Evolutionary conservation across 2,797 vertebrate species (phyloP).

Genomic region (Ambastaia sidthimunki): DNA sequence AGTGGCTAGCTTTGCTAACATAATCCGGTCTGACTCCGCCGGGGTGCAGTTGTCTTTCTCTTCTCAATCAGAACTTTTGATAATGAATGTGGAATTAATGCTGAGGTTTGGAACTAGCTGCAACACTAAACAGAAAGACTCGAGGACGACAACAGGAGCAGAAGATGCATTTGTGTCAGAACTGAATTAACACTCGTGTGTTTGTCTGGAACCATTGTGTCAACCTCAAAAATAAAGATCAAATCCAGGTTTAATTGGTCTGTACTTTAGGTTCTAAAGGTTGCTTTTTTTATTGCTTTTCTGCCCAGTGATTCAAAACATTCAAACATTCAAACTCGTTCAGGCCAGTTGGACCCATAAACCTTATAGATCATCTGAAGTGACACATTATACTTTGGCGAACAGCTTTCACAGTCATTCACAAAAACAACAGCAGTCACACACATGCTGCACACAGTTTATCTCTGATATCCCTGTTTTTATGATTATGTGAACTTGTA

Average conservation of each 20-base stretch:
- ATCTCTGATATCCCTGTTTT: constrained; percentile 1
- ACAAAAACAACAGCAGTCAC: background rate
- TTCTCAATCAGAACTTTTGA: constrained; percentile 84
- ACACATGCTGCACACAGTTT: background rate
- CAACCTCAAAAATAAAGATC: background rate
- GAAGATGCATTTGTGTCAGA: constrained; percentile 65
- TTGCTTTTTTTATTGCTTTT: background rate
- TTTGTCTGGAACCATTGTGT: constrained; percentile 45
- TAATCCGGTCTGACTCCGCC: constrained; percentile 57
- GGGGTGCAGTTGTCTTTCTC: constrained; percentile 76
- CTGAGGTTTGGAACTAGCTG: constrained; percentile 53
- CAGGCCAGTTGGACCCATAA: background rate
- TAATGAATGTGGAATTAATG: constrained; percentile 50
- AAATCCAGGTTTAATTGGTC: constrained; percentile 30
- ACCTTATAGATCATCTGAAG: background rate
- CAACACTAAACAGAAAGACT: constrained; percentile 64
- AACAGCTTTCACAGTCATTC: background rate
- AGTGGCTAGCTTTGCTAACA: constrained; percentile 58
- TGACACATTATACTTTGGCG: background rate
- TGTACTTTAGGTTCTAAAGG: background rate
- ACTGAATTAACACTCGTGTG: constrained; percentile 23
- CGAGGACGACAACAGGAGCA: constrained; percentile 65
- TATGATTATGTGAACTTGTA: background rate
- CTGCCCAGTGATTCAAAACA: too few species aligned
- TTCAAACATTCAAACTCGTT: background rate